These are phyloP conservation scores for Pachyramphus minor DNA, from an alignment of 2,113 vertebrate genomes.

Conservation along the genomic window DNA sequence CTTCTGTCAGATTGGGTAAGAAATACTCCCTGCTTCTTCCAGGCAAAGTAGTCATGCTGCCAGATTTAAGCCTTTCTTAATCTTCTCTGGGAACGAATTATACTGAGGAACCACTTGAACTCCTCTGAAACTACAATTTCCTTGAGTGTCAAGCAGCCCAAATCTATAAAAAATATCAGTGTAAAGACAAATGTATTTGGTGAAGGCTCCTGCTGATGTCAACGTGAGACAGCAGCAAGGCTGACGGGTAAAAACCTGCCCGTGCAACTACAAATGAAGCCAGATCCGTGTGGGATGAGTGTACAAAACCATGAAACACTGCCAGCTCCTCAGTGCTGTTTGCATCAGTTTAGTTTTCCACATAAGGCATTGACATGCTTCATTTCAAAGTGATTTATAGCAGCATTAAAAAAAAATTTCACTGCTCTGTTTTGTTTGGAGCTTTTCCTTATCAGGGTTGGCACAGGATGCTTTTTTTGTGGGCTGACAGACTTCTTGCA, in stretches of 20 bases:
- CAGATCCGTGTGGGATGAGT: background rate
- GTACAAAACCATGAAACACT: background rate
- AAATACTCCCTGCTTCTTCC: background rate
- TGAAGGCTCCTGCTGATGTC: constrained; percentile 33
- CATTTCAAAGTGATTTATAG: background rate
- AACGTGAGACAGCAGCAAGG: background rate
- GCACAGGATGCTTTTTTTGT: background rate
- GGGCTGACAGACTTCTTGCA: background rate
- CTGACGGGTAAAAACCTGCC: background rate
- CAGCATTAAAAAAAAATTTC: background rate
- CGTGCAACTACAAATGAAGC: background rate
- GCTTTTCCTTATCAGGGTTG: background rate
- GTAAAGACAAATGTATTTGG: background rate
- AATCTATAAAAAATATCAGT: constrained; percentile 10
- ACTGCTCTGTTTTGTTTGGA: background rate
- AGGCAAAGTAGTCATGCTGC: background rate
- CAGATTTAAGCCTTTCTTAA: constrained; percentile 45
- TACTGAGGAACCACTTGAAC: constrained; percentile 11
- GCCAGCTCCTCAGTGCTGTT: background rate
- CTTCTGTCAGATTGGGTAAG: constrained; percentile 9
- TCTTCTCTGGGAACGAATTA: constrained; percentile 38
- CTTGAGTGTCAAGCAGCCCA: background rate
- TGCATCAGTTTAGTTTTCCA: background rate
- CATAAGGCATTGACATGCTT: background rate
- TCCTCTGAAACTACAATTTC: constrained; percentile 14